Evolutionary conservation across 1,140 invertebrate species (phyloP).

Genomic region (Ooceraea biroi): DNA sequence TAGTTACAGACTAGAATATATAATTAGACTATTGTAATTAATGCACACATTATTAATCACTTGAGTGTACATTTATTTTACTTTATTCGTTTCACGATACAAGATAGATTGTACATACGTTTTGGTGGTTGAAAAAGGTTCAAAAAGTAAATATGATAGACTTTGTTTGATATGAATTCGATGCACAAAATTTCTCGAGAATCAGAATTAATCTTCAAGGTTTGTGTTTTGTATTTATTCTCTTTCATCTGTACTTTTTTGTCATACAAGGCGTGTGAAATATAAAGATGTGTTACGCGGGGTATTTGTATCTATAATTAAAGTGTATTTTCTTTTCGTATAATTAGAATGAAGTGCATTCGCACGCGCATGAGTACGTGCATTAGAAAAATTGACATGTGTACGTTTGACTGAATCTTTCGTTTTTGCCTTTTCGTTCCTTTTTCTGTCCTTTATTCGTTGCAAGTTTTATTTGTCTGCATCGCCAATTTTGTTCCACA

Average conservation of each 20-base stretch:
- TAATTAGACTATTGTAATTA: not conserved
- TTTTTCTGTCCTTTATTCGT: not conserved
- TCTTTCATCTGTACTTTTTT: not conserved
- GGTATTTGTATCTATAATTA: conserved; percentile 50
- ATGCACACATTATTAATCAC: not conserved
- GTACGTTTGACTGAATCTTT: conserved; percentile 66
- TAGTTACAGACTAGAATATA: too few species aligned
- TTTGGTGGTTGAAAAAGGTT: conserved; percentile 78
- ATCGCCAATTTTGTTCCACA: conserved; percentile 44
- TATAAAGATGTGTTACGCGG: conserved; percentile 55
- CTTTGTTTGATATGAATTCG: conserved; percentile 77
- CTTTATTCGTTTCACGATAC: conserved; percentile 79
- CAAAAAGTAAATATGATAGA: conserved; percentile 77
- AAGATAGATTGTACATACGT: conserved; percentile 79
- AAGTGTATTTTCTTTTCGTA: not conserved
- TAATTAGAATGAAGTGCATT: conserved; percentile 47
- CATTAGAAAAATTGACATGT: conserved; percentile 79
- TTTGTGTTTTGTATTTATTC: conserved; percentile 51
- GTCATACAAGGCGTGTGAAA: conserved; percentile 66
- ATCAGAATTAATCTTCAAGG: conserved; percentile 69
- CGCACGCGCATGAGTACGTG: conserved; percentile 65
- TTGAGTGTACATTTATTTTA: conserved; percentile 75
- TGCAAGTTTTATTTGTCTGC: conserved; percentile 25
- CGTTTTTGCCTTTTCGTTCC: not conserved
- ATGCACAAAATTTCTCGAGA: conserved; percentile 75